Conservation (phyloP, 2,888 invertebrate species). For the Luperina testacea region DNA sequence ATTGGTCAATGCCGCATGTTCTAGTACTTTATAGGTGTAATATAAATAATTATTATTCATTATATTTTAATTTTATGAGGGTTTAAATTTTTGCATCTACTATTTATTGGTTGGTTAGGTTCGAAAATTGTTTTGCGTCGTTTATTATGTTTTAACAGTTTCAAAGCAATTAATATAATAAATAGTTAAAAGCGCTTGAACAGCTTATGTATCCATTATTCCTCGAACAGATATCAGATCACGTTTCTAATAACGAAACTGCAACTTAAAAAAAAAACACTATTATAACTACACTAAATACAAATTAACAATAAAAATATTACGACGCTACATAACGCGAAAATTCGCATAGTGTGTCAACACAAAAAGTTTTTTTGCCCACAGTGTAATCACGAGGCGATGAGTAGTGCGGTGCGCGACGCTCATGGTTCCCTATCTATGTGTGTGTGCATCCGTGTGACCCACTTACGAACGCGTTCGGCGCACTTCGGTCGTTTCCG, state of each 20-base stretch:
- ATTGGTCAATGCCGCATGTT: slow-evolving; percentile 77
- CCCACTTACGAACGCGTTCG: slow-evolving; percentile 88
- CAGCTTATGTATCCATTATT: neutral
- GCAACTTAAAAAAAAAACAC: slow-evolving; percentile 20
- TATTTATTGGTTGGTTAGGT: slow-evolving; percentile 1
- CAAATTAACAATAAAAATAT: slow-evolving; percentile 59
- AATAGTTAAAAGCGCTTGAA: neutral
- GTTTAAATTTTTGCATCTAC: slow-evolving; percentile 15
- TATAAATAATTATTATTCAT: slow-evolving; percentile 58
- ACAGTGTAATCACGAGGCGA: slow-evolving; percentile 77
- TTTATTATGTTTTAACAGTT: slow-evolving; percentile 6
- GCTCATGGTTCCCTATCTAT: slow-evolving; percentile 70
- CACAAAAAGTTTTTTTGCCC: slow-evolving; percentile 78
- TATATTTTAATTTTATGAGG: slow-evolving; percentile 33
- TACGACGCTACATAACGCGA: slow-evolving; percentile 63
- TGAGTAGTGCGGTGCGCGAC: slow-evolving; percentile 68
- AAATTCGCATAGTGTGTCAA: slow-evolving; percentile 81
- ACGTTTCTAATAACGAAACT: slow-evolving; percentile 26
- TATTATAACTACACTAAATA: slow-evolving; percentile 23
- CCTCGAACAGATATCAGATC: neutral
- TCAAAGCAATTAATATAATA: neutral
- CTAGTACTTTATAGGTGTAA: slow-evolving; percentile 57
- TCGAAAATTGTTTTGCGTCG: neutral
- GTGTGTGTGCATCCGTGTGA: slow-evolving; percentile 88
- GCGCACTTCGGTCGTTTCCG: slow-evolving; percentile 83